Conservation (phyloP, 2,888 invertebrate genomes). For the Hipparchia sbordonii region DNA sequence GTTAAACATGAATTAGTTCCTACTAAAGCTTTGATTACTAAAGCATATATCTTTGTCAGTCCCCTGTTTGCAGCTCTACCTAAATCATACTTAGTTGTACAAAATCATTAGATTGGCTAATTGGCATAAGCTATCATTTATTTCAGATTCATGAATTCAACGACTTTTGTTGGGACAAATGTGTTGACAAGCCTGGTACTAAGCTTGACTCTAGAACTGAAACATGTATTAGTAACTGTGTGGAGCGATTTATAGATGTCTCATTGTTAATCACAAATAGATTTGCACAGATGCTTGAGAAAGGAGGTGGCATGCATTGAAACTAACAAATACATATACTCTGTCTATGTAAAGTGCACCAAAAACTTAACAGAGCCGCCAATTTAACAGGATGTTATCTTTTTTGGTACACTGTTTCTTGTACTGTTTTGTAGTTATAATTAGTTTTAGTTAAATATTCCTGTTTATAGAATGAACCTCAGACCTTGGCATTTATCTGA, state of each 20-base stretch:
- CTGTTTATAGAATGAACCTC: no score
- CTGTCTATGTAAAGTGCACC: no score
- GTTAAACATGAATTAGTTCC: no score
- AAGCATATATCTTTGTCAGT: no score
- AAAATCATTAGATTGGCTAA: neutral
- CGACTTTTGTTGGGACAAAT: constrained; percentile 98
- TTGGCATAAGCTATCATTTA: neutral
- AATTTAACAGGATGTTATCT: neutral
- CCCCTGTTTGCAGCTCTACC: no score
- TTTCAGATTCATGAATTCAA: constrained; percentile 95
- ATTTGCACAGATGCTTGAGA: constrained; percentile 93
- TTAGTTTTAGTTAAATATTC: neutral
- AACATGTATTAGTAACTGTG: constrained; percentile 95
- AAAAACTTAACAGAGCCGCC: no score
- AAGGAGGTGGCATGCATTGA: constrained; percentile 84
- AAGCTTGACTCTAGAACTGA: constrained; percentile 95
- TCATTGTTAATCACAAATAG: constrained; percentile 93
- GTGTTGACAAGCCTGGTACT: constrained; percentile 93
- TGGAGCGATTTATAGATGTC: constrained; percentile 96
- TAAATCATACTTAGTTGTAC: no score
- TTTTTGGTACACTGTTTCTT: neutral
- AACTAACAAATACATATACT: neutral
- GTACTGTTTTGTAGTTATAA: neutral
- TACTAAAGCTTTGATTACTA: no score
- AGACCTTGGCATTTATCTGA: no score